A percentile compares a stretch with the other conserved stretches of the same genome.
Conservation (phyloP, 2,888 invertebrate species). For the Pollenia amentaria region DNA sequence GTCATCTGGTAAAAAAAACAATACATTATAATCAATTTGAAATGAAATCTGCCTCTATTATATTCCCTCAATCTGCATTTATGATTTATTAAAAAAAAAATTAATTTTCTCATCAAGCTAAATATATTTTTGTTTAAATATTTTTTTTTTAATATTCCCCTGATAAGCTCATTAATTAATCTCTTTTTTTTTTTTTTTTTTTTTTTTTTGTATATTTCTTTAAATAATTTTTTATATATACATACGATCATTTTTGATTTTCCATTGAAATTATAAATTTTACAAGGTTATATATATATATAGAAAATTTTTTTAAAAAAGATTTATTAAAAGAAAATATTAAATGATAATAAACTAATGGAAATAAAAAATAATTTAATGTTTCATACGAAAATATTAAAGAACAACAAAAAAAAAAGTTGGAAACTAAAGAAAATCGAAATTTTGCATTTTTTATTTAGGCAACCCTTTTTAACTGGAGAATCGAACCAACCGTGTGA, state of each 20-base stretch:
- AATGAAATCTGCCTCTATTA: too few relatives aligned
- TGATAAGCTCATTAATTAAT: conserved; percentile 44
- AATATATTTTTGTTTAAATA: not conserved
- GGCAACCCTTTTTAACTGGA: too few relatives aligned
- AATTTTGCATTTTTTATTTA: too few relatives aligned
- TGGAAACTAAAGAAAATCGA: too few relatives aligned
- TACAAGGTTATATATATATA: conserved; percentile 58
- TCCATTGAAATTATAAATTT: conserved; percentile 56
- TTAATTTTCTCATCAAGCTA: conserved; percentile 3
- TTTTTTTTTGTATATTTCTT: conserved; percentile 9
- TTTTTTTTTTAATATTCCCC: not conserved
- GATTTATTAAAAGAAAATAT: not conserved
- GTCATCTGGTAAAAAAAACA: too few relatives aligned
- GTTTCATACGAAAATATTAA: too few relatives aligned
- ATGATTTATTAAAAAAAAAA: not conserved
- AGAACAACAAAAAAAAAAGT: too few relatives aligned
- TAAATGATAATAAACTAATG: not conserved
- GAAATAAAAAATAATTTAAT: not conserved
- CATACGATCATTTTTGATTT: conserved; percentile 22
- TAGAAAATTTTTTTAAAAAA: not conserved
- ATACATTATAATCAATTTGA: too few relatives aligned
- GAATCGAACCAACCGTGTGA: not conserved
- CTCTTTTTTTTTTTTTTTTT: too few relatives aligned
- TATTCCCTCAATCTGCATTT: not conserved
- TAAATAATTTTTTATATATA: not conserved